phyloP scores from a whole-genome alignment of 2,797 vertebrate species.

The Botia almorhae region DNA sequence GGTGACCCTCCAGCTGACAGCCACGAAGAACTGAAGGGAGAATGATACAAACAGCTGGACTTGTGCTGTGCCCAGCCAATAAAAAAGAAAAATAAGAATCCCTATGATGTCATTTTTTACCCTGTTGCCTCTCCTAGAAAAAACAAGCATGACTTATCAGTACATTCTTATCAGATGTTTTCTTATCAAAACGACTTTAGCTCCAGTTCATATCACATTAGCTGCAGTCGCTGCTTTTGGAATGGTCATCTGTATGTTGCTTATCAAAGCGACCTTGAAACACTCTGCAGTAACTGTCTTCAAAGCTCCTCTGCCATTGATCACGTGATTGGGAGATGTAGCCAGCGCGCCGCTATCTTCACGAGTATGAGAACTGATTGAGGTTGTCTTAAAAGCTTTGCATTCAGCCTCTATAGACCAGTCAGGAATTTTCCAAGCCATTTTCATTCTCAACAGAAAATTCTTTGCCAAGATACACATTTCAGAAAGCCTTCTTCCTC shows the following conservation, averaged over 20 bases:
- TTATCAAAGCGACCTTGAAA: constrained; percentile 62
- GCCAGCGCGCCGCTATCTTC: constrained; percentile 51
- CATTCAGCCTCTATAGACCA: constrained; percentile 57
- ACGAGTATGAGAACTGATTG: constrained; percentile 62
- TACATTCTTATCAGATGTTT: not conserved
- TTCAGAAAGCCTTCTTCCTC: constrained; percentile 58
- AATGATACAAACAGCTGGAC: too few species aligned
- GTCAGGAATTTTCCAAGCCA: constrained; percentile 60
- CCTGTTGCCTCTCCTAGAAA: not conserved
- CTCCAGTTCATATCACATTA: not conserved
- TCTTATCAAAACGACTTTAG: not conserved
- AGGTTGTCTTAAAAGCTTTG: constrained; percentile 69
- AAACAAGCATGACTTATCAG: not conserved
- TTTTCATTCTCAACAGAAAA: constrained; percentile 67
- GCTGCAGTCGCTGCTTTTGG: constrained; percentile 11
- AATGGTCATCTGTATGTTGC: constrained; percentile 21
- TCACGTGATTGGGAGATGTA: constrained; percentile 61
- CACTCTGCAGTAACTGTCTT: constrained; percentile 51
- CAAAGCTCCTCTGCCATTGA: constrained; percentile 59
- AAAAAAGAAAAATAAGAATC: not conserved
- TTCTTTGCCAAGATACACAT: constrained; percentile 60
- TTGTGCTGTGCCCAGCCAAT: not conserved
- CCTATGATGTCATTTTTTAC: too few species aligned
- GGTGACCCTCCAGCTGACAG: too few species aligned
- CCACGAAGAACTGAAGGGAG: too few species aligned